Evolutionary conservation across 2,888 invertebrate genomes (phyloP).

Genomic region (Amphipyra berbera): DNA sequence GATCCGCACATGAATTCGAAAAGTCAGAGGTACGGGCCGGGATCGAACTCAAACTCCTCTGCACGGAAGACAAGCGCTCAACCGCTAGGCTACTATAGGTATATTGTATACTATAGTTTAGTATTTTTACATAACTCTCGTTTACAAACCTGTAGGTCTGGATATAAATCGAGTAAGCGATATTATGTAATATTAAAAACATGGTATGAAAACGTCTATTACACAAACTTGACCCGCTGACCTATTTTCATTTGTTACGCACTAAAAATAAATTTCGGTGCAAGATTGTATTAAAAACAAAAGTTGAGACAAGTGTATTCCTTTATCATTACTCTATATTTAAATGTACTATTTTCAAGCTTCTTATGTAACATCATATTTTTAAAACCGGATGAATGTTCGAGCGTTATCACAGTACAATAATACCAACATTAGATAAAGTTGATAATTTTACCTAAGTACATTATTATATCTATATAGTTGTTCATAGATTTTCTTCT

Average conservation of each 20-base stretch:
- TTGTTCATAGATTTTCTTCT: constrained; percentile 11
- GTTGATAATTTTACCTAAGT: background rate
- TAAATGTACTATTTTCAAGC: background rate
- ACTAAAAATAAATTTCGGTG: background rate
- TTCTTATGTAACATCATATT: background rate
- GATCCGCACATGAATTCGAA: too few relatives aligned
- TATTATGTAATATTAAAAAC: constrained; percentile 3
- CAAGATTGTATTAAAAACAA: background rate
- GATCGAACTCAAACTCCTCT: too few relatives aligned
- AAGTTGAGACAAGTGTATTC: background rate
- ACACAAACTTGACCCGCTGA: constrained; percentile 19
- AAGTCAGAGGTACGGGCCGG: too few relatives aligned
- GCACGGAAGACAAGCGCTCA: too few relatives aligned
- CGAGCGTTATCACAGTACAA: background rate
- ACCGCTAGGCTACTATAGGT: too few relatives aligned
- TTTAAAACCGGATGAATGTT: background rate
- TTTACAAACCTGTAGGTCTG: background rate
- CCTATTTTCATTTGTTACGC: constrained; percentile 26
- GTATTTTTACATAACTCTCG: too few relatives aligned
- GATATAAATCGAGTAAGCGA: background rate
- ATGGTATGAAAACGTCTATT: background rate
- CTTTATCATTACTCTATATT: background rate
- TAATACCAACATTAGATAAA: constrained; percentile 7
- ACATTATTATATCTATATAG: background rate
- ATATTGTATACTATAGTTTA: too few relatives aligned